Evolutionary conservation across 2,113 vertebrate species (phyloP), one percentile per base, ranked within the genome.

Genomic region (Seriola rivoliana): DNA sequence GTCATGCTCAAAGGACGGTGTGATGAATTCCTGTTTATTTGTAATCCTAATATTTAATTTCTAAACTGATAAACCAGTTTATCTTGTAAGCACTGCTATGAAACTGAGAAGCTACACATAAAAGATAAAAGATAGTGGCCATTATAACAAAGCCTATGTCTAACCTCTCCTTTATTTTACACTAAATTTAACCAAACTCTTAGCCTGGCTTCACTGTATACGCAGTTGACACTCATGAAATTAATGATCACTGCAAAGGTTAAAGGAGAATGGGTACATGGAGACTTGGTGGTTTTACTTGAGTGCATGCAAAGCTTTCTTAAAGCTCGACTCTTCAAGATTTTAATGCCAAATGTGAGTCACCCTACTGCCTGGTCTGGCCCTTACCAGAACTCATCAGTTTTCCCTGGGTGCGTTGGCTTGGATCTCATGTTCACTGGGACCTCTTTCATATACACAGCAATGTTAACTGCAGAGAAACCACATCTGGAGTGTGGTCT

Each of bases 401-500:
- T 89, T 92, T 85, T 85, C 87, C 81, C 74, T 32, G 44, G 85
- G 81, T 85, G 86, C 85, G 78, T 77, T 73, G 78, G 55, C 50
- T 90, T 81, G 80, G 82, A 81, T 85, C 66, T 88, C 48, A 81
- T 69, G 71, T 87, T 85, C 81, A 65, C 77, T 90, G 85, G 76
- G 89, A 84, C 85, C 80, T 89, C 59, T 76, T 57, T 88, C 55
- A 71, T 84, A 57, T 80, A 65, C 42, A 59, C 75, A 89, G 73
- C 81, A 78, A 87, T 85, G 86, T 75, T 89, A 83, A 77, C 85
- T 72, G 81, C 78, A 68, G 83, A 89, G 70, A 71, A 75, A 70
- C 88, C 89, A 93, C 95, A 94, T 95, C 94, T 95, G 93, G 92
- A 91, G 72, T 75, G 85, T 77, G 78, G 89, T 92, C 90, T 91